Conservation (phyloP, 2,113 vertebrate species). For the Tonatia bakeri region DNA sequence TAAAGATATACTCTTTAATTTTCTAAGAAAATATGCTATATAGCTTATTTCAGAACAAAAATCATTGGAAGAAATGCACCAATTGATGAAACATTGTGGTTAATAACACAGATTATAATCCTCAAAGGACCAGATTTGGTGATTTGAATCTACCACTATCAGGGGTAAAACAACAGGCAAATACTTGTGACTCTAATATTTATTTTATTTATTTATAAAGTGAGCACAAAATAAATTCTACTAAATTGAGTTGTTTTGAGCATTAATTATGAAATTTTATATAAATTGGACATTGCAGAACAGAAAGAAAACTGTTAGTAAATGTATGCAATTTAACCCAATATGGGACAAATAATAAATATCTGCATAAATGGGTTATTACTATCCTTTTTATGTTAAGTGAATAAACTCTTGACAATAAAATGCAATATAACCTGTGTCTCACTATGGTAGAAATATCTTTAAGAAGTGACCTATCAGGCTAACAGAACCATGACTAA, state of each 20-base stretch:
- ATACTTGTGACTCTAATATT: neutral
- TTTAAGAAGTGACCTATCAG: neutral
- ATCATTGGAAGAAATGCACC: neutral
- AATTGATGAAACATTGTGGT: neutral
- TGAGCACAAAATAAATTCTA: neutral
- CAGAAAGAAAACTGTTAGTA: neutral
- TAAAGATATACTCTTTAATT: neutral
- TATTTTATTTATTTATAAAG: conserved; percentile 30
- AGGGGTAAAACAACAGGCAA: neutral
- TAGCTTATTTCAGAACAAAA: neutral
- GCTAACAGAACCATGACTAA: neutral
- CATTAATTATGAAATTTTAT: neutral
- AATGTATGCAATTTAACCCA: neutral
- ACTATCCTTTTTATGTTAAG: neutral
- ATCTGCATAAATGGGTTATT: neutral
- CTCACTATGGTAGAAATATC: neutral
- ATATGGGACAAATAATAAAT: neutral
- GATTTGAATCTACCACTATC: neutral
- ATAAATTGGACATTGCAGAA: neutral
- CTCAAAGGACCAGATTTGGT: neutral
- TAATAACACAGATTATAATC: neutral
- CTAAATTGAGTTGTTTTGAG: neutral
- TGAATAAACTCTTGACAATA: neutral
- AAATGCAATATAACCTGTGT: neutral
- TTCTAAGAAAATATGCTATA: neutral